Evolutionary conservation across 2,797 vertebrate genomes (phyloP), one percentile per base, ranked within the genome.

Genomic region (Thaleichthys pacificus): DNA sequence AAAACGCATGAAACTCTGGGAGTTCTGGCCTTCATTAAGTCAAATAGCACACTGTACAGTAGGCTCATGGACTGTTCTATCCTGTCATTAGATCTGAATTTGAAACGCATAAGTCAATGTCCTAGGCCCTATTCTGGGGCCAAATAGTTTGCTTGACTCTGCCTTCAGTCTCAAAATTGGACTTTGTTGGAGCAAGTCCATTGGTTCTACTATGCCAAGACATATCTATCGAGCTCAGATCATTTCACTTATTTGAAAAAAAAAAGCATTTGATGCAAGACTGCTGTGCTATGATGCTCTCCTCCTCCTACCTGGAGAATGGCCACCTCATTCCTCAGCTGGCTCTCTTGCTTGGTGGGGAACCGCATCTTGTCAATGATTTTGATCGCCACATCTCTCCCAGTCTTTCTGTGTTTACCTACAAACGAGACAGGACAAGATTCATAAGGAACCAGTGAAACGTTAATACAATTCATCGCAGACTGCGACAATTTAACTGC

Each of bases 331-430:
- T 95, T 95, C 72, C 94, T 92, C 71, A 95, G 92, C 61, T 95
- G 94, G 85, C 93, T 95, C 82, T 95, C 94, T 69, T 95, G 94
- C 82, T 95, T 95, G 68, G 94, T 95, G 57, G 94, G 94, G 78
- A 95, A 95, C 72, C 93, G 88, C 93, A 94, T 94, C 79, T 95
- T 95, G 88, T 95, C 94, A 73, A 95, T 95, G 58, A 95, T 89
- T 88, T 95, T 95, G 83, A 95, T 95, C 75, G 94, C 94, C 81
- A 94, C 93, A 79, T 95, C 94, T 81, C 94, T 92, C 88, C 94
- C 94, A 70, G 91, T 93, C 88, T 95, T 94, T 78, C 94, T 93
- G 0, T 94, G 94, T 73, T 95, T 95, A 75, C 94, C 94, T 95
- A 35, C 57, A 56, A 69, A 62, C 11, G 14, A 66, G 7, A 49